These are phyloP conservation scores for Nasonia oneida DNA, from an alignment of 2,888 invertebrate species.

Conservation along the genomic window DNA sequence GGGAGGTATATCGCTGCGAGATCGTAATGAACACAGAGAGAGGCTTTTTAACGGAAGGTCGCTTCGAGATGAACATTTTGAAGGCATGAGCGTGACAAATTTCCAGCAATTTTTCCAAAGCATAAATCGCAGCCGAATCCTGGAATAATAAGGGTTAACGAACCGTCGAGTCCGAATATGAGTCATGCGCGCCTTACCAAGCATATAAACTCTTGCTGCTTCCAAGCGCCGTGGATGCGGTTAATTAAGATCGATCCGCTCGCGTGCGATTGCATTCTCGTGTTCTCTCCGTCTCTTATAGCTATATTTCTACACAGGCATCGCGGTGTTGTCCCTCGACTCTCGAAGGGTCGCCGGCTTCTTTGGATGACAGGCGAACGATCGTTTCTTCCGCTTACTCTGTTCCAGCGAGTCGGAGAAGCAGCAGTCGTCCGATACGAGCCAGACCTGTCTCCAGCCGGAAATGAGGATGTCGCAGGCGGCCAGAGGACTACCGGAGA, in stretches of 20 bases:
- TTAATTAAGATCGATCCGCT: background rate
- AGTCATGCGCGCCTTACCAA: no score
- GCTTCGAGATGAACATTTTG: no score
- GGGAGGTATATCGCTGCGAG: no score
- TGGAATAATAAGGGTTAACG: background rate
- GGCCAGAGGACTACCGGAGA: constrained; percentile 23
- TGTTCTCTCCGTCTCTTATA: background rate
- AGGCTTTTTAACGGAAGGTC: no score
- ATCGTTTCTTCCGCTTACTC: background rate
- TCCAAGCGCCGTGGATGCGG: background rate
- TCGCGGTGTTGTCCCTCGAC: background rate
- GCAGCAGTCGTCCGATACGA: constrained; percentile 26
- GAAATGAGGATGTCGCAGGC: constrained; percentile 47
- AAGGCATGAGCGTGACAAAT: no score
- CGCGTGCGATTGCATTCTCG: constrained; percentile 16
- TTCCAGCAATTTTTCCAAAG: background rate
- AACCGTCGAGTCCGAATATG: background rate
- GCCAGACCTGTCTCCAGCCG: constrained; percentile 37
- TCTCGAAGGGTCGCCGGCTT: background rate
- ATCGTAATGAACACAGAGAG: no score
- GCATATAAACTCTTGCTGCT: no score
- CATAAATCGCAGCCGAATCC: background rate
- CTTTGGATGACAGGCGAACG: background rate
- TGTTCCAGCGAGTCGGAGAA: constrained; percentile 43
- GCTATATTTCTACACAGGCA: background rate